These are phyloP conservation scores for Muraenolepis orangiensis DNA, from an alignment of 2,797 vertebrate species.

Conservation along the genomic window DNA sequence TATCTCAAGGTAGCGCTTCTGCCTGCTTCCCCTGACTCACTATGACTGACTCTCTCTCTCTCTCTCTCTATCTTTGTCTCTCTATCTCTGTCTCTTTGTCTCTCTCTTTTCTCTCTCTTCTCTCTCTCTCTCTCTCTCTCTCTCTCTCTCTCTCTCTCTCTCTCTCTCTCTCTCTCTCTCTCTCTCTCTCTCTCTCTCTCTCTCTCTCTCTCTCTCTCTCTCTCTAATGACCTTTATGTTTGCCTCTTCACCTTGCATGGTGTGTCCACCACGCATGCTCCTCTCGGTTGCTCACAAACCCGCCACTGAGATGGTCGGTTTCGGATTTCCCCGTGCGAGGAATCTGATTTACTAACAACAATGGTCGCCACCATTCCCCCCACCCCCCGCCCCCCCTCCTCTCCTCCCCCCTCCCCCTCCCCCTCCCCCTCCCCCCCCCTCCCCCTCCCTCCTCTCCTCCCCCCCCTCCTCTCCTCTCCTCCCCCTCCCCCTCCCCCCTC, in stretches of 20 bases:
- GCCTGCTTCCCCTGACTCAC: slow-evolving; percentile 55
- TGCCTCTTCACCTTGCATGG: slow-evolving; percentile 22
- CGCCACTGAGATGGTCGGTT: background rate
- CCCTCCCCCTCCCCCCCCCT: no score
- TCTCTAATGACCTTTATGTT: slow-evolving; percentile 12
- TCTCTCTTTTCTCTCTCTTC: slow-evolving; percentile 33
- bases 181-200: slow-evolving; percentile 22
- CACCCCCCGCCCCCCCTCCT: no score
- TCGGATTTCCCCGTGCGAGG: slow-evolving; percentile 63
- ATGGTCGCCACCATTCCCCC: no score
- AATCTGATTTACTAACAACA: slow-evolving; percentile 77
- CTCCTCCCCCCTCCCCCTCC: no score
- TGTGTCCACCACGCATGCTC: slow-evolving; percentile 10
- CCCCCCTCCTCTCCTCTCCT: no score
- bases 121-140: slow-evolving; percentile 26
- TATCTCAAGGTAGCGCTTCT: slow-evolving; percentile 77
- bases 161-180: slow-evolving; percentile 26
- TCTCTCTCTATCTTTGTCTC: slow-evolving; percentile 32
- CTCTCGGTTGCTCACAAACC: slow-evolving; percentile 32
- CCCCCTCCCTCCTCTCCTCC: no score
- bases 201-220: no score
- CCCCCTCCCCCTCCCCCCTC: no score
- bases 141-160: slow-evolving; percentile 20
- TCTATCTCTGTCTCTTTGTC: slow-evolving; percentile 30
- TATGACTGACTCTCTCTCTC: slow-evolving; percentile 32